Conservation (phyloP, 1,140 invertebrate genomes). For the Bilobella aurantiaca region DNA sequence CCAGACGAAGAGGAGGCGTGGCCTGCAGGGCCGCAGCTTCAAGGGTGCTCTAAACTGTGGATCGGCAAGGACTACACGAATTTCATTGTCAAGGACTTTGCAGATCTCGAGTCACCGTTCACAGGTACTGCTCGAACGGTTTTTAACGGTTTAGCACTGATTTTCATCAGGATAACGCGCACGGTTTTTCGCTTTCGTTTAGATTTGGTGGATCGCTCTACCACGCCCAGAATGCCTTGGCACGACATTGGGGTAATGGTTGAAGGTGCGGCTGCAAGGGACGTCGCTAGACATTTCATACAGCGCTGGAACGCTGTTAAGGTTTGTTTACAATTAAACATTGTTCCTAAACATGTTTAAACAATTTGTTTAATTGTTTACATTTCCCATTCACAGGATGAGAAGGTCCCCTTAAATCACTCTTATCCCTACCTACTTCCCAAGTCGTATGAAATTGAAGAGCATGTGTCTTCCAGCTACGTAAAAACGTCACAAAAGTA, state of each 20-base stretch:
- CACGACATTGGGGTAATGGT: constrained; percentile 87
- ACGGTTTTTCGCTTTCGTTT: too few species aligned
- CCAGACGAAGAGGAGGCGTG: too few species aligned
- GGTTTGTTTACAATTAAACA: constrained; percentile 45
- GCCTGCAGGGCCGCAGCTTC: constrained; percentile 34
- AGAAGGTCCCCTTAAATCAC: constrained; percentile 62
- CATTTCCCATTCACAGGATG: constrained; percentile 43
- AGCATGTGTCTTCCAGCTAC: constrained; percentile 18
- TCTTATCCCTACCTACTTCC: constrained; percentile 82
- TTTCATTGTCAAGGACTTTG: constrained; percentile 96
- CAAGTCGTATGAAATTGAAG: constrained; percentile 63
- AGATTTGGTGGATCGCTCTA: constrained; percentile 77
- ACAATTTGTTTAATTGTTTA: constrained; percentile 17
- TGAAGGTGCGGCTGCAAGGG: constrained; percentile 70
- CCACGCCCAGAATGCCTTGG: constrained; percentile 94
- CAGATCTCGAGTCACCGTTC: constrained; percentile 78
- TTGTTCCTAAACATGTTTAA: constrained; percentile 1
- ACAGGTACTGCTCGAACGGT: constrained; percentile 50
- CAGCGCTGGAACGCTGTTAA: constrained; percentile 96
- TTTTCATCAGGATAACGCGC: too few species aligned
- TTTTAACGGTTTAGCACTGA: too few species aligned
- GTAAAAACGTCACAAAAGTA: constrained; percentile 3
- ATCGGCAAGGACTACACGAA: constrained; percentile 96
- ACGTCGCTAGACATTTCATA: constrained; percentile 92
- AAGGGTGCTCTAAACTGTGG: constrained; percentile 78